These are phyloP conservation scores for Lathronympha strigana DNA, from an alignment of 2,888 invertebrate species.

Conservation along the genomic window DNA sequence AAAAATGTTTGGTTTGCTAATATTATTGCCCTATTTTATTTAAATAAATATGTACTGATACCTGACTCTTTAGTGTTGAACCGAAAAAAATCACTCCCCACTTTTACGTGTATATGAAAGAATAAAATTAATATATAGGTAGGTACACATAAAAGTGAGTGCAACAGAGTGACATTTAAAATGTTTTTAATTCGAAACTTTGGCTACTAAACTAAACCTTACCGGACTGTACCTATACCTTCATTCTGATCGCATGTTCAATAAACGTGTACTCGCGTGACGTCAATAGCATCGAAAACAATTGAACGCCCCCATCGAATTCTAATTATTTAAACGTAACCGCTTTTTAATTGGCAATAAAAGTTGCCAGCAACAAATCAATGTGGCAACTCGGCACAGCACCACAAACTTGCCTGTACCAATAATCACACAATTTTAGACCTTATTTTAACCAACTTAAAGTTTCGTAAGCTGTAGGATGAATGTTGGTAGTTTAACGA, in stretches of 20 bases:
- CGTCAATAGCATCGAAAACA: conserved; percentile 27
- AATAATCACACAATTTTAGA: not conserved
- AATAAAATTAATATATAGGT: no score
- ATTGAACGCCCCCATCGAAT: conserved; percentile 38
- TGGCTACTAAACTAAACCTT: no score
- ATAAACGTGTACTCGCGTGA: conserved; percentile 27
- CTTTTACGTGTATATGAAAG: no score
- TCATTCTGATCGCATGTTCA: not conserved
- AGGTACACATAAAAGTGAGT: no score
- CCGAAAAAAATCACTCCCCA: no score
- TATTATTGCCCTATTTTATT: no score
- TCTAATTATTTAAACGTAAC: conserved; percentile 46
- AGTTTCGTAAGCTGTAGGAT: not conserved
- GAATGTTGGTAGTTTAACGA: conserved; percentile 12
- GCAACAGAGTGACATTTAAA: no score
- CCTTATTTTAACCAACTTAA: not conserved
- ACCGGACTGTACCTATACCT: no score
- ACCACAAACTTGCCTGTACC: not conserved
- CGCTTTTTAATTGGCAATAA: conserved; percentile 43
- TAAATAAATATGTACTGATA: no score
- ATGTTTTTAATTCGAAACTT: no score
- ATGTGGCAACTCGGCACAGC: conserved; percentile 42
- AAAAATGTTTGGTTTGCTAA: no score
- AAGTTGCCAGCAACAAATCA: conserved; percentile 45
- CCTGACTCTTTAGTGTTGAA: no score